A percentile compares a stretch with the other conserved stretches of the same genome.
Conservation (phyloP, 2,113 vertebrate genomes). For the Pelmatolapia mariae region DNA sequence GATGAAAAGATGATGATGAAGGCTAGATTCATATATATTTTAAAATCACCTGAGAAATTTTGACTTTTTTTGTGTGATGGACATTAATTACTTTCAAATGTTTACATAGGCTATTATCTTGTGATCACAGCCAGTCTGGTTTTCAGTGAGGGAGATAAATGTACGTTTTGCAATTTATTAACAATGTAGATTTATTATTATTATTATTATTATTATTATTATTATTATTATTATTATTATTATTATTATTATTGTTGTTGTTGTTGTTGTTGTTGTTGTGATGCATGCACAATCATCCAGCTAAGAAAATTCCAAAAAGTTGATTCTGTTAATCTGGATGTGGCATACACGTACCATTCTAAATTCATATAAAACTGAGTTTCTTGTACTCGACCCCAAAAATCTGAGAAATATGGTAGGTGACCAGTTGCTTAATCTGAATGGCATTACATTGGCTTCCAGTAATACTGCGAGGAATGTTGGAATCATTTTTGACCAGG, state of each 20-base stretch:
- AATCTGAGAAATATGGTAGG: background rate
- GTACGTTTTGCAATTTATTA: background rate
- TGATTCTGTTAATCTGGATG: background rate
- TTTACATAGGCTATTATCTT: background rate
- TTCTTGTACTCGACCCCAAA: background rate
- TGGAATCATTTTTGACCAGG: background rate
- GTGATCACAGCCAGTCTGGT: background rate
- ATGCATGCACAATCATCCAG: background rate
- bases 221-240: too few species aligned
- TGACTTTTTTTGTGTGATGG: background rate
- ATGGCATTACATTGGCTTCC: rapidly evolving
- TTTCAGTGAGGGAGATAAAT: background rate
- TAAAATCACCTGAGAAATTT: background rate
- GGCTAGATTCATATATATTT: background rate
- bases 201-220: too few species aligned
- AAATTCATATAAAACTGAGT: background rate
- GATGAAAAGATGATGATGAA: background rate
- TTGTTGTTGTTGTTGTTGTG: rapidly evolving
- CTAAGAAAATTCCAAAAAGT: background rate
- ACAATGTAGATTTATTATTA: background rate
- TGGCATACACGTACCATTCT: background rate
- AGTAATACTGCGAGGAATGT: background rate
- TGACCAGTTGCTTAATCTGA: background rate
- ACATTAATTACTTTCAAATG: background rate
- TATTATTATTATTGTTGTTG: rapidly evolving